Conservation (phyloP, 2,113 vertebrate genomes). For the Raja brachyura region DNA sequence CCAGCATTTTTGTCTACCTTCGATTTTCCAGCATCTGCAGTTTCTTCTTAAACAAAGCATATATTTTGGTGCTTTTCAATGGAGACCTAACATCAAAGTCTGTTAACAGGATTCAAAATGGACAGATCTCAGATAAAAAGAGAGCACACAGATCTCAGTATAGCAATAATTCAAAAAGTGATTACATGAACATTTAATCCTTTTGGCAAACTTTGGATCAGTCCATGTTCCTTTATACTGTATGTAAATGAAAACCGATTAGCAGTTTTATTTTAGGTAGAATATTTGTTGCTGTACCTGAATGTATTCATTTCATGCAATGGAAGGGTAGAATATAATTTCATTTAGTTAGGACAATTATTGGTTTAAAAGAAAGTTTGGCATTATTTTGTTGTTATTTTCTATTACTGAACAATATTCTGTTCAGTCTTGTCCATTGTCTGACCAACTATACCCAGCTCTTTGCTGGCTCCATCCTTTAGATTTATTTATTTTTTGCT, state of each 20-base stretch:
- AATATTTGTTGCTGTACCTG: neutral
- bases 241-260: neutral
- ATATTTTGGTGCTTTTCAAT: neutral
- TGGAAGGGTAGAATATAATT: neutral
- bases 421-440: neutral
- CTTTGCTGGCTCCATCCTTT: neutral
- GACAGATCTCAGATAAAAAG: neutral
- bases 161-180: neutral
- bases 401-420: neutral
- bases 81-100: neutral
- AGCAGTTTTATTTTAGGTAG: neutral
- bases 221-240: neutral
- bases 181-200: neutral
- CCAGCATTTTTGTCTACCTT: too few species aligned
- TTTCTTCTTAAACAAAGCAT: neutral
- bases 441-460: neutral
- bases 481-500: neutral
- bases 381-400: neutral
- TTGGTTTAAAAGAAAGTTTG: neutral
- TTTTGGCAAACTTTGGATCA: neutral
- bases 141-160: neutral
- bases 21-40: too few species aligned
- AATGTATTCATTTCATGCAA: neutral
- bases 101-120: neutral
- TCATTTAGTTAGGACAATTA: neutral